Base-by-base conservation (phyloP, 2,888 invertebrate genomes). In the Dynastes tityus region DNA sequence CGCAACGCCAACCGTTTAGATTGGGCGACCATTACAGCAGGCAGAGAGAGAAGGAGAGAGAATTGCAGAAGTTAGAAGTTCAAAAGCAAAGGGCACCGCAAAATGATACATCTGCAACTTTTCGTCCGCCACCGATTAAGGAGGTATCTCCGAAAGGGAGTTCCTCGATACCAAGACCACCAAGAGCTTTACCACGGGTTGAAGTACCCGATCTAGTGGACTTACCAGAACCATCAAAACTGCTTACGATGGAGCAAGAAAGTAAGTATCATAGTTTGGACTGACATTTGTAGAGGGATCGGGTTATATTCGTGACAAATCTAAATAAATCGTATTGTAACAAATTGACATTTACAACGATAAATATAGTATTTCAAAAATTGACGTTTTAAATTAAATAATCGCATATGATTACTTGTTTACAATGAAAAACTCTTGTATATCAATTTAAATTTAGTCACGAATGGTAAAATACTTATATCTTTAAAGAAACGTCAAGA, bases 81-180 rank as follows among this genome's bases (percentile, higher is more conserved):
- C 11, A 45, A 11, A 45, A 45, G 8, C 9, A 27, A 22, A 61
- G 58, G 55, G 8, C 22, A 6, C 37, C 11, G n/a, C 37, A 51
- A n/a, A 58, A 58, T 8, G 8, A 8, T 27, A 5, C 22, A 58
- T 2, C 5, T 58, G 22, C 55, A 4, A n/a, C 1, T 45, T 45
- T 11, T 22, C 75, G 32, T 37, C 63, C 51, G 0, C 32, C 32
- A 16, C 40, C 73, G 5, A 9, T 37, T 45, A 63, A 16, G 49
- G 61, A 61, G 11, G 53, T 27, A 37, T 6, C 51, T 4, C 27
- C 63, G 11, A 64, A 63, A 29, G 13, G 22, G 5, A n/a, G n/a
- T 55, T 2, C 27, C n/a, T 16, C 74, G 2, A 73, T 78, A 22
- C 75, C 76, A 13, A 70, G 63, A 67, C 78, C 78, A 13, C 75